Evolutionary conservation across 2,888 invertebrate species (phyloP).

Genomic region (Baronia brevicornis): DNA sequence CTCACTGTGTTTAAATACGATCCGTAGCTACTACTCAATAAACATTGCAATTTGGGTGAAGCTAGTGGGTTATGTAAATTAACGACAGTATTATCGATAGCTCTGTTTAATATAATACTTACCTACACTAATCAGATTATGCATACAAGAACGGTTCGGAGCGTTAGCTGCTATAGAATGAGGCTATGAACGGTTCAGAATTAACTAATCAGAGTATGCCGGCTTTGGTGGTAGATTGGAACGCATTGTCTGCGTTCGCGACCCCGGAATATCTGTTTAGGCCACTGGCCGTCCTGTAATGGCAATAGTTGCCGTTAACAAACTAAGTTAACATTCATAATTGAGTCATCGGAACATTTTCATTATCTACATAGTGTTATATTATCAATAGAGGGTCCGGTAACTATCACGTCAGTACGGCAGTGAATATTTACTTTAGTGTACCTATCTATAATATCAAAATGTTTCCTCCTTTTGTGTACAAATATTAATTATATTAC

Average conservation of each 20-base stretch:
- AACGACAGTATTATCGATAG: conserved; percentile 50
- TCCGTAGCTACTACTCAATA: not conserved
- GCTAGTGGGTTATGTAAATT: conserved; percentile 43
- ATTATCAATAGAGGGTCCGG: conserved; percentile 16
- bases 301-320: conserved; percentile 58
- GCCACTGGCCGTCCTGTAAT: conserved; percentile 69
- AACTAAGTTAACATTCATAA: conserved; percentile 49
- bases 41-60: conserved; percentile 30
- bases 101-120: conserved; percentile 71
- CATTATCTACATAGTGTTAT: conserved; percentile 28
- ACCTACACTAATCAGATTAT: conserved; percentile 71
- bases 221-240: conserved; percentile 67
- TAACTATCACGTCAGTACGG: not conserved
- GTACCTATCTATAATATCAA: not conserved
- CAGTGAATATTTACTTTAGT: not conserved
- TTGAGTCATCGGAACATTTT: conserved; percentile 40
- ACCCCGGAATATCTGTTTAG: conserved; percentile 74
- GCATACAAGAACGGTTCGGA: conserved; percentile 70
- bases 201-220: conserved; percentile 73
- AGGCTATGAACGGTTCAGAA: conserved; percentile 64
- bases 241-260: conserved; percentile 68
- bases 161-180: conserved; percentile 50
- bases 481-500: no score
- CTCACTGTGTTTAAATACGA: conserved; percentile 9
- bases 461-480: no score